These are phyloP conservation scores for Helogale parvula DNA, from an alignment of 2,113 vertebrate species.

Conservation along the genomic window DNA sequence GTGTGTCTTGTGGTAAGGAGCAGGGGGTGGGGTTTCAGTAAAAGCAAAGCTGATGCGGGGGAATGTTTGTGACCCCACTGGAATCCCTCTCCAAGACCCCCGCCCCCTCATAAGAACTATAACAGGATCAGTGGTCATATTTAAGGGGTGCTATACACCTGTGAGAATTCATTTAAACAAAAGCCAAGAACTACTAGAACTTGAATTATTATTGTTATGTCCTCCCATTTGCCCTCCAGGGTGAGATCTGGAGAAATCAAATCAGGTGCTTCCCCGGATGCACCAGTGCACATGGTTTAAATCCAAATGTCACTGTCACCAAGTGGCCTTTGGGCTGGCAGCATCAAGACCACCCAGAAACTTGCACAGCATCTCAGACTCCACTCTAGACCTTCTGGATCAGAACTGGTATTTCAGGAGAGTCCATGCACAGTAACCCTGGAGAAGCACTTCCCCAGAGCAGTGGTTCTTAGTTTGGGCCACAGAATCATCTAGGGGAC, in stretches of 20 bases:
- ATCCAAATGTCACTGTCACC: neutral
- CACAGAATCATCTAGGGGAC: neutral
- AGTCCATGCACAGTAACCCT: neutral
- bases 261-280: neutral
- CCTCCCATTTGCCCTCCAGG: neutral
- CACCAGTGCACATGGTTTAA: neutral
- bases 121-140: neutral
- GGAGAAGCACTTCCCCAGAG: neutral
- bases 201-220: neutral
- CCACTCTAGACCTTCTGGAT: neutral
- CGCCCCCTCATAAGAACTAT: neutral
- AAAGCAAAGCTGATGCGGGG: neutral
- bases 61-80: neutral
- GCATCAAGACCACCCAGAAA: neutral
- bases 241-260: neutral
- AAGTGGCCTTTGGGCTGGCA: neutral
- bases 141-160: neutral
- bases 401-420: neutral
- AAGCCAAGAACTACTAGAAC: neutral
- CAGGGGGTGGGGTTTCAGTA: neutral
- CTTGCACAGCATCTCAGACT: neutral
- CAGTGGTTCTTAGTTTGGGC: neutral
- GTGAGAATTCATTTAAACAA: neutral
- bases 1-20: neutral
- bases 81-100: neutral